Conservation (phyloP, 2,113 vertebrate genomes). For the Capricornis sumatraensis region DNA sequence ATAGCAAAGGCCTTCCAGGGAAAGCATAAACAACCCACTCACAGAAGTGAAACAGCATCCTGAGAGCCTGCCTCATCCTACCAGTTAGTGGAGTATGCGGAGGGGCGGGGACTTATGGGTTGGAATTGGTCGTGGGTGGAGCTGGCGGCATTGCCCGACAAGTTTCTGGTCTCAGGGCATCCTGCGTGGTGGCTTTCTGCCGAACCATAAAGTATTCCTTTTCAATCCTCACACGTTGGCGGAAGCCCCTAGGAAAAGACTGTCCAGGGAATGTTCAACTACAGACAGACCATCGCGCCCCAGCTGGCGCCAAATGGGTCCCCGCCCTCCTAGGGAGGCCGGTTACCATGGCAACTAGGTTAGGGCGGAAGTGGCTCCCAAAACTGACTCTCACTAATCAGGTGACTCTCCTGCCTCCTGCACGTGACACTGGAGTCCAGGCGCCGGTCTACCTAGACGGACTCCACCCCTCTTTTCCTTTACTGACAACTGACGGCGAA, state of each 20-base stretch:
- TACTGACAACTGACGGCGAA: slow-evolving; percentile 42
- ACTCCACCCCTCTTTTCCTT: not conserved
- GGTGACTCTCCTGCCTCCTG: slow-evolving; percentile 55
- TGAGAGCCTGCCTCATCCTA: not conserved
- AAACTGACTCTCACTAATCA: slow-evolving; percentile 48
- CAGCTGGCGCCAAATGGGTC: not conserved
- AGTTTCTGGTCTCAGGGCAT: not conserved
- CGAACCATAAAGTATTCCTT: not conserved
- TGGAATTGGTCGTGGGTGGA: not conserved
- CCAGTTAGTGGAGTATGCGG: not conserved
- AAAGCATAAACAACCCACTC: not conserved
- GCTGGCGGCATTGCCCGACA: not conserved
- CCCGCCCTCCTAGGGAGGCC: not conserved
- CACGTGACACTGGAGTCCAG: slow-evolving; percentile 58
- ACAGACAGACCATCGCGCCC: not conserved
- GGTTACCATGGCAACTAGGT: slow-evolving; percentile 61
- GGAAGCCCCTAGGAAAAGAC: not conserved
- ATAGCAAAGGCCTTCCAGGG: not conserved
- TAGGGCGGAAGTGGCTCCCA: slow-evolving; percentile 66
- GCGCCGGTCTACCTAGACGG: not conserved
- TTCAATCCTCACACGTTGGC: not conserved
- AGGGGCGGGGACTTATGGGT: not conserved
- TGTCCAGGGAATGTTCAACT: not conserved
- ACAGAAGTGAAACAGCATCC: not conserved
- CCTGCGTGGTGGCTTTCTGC: not conserved